Evolutionary conservation across 2,113 vertebrate genomes (phyloP), one percentile per base, ranked within the genome.

Genomic region (Pseudorasbora parva): DNA sequence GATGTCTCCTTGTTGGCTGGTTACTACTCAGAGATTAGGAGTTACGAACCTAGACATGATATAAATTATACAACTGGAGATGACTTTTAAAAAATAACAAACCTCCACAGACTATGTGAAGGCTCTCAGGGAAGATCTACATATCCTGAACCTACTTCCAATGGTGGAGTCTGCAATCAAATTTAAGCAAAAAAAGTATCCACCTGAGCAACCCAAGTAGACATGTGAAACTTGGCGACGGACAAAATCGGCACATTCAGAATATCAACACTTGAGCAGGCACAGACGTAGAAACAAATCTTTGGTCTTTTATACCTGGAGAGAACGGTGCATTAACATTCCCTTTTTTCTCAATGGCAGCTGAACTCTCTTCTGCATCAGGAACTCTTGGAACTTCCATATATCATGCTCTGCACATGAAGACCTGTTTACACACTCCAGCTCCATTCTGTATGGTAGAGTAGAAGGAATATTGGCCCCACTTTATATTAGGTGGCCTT

Each of bases 1-100:
- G 74, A 37, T 0, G 8, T 47, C 5, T 25, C 19, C 11, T 10
- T n/a, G 9, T 6, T 1, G 8, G 7, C n/a, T 19, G 59, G 33
- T 54, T 12, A 5, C 12, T 3, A 2, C 72, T 68, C 60, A 10
- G n/a, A 8, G 10, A 72, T 27, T n/a, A 49, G 12, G 47, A 49
- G 37, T 37, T 90, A 90, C 21, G 86, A 88, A 79, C 47, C 86
- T 19, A 87, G 84, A 19, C 66, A 49, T 56, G 79, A 77, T 19
- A 81, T 75, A 17, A 3, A 8, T 8, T 30, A 9, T 11, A 14
- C 5, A 69, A 49, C 21, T 57, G 8, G 7, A 66, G 57, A 6
- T 23, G n/a, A 59, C 8, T 8, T 10, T 59, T 23, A 1, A 10
- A 59, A 10, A 59, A 59, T 0, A 8, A 23, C 21, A 71, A 71